Base-by-base conservation (phyloP, 2,797 vertebrate genomes). In the Xenopus petersii region DNA sequence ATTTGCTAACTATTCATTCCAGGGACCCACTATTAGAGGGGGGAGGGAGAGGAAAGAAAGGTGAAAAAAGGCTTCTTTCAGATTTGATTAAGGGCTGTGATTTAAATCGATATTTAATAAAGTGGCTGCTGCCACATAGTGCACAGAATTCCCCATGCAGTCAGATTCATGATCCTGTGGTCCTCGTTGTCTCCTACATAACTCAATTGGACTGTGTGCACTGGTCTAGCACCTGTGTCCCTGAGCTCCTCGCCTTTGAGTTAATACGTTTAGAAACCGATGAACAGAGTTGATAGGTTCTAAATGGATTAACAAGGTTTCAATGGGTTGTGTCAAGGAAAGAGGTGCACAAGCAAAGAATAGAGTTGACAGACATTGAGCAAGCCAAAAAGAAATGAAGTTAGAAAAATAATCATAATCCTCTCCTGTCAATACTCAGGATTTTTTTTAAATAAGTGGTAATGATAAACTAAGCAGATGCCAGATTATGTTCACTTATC, bases 21-120 rank as follows among this genome's bases (percentile, higher is more conserved):
- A 84, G 75, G 75, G 84, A 84, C 82, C 78, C 1, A 12, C 83
- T 84, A 85, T 89, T 87, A 83, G 82, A 80, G 79, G 75, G 79
- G 10, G 82, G 76, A 56, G 16, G 0, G 16, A 77, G 77, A 77
- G 70, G 76, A 72, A 72, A 17, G 26, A 26, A 70, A 74, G 80
- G 82, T 88, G 87, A 86, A 87, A 85, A 82, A 85, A 88, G 85
- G 86, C 88, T 86, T 87, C 87, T 86, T 89, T 90, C 88, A 82
- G 88, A 91, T 92, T 92, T 92, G 90, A 94, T 92, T 91, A 91
- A 93, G 89, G 90, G 91, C 90, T 89, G 86, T 88, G 91, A 93
- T 94, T 93, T 92, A 88, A 93, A 95, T 94, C 92, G 88, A 95
- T 95, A 94, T 94, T 93, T 94, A 94, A 95, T 94, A 94, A 95